These are phyloP conservation scores for Chromis chromis DNA, from an alignment of 2,797 vertebrate genomes.

Conservation along the genomic window DNA sequence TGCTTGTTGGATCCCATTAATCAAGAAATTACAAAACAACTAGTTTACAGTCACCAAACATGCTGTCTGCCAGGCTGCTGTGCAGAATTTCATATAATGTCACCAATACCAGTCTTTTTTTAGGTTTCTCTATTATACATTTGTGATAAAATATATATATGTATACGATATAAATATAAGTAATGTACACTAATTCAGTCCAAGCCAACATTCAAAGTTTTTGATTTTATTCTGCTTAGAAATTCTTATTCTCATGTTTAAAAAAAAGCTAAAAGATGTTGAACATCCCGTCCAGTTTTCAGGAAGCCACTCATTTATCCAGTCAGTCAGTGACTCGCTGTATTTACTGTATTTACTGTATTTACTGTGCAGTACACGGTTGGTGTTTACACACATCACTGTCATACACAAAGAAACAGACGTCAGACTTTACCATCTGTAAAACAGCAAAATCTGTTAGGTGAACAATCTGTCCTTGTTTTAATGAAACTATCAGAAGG, in stretches of 20 bases:
- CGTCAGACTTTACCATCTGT: background rate
- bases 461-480: conserved; percentile 8
- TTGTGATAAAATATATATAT: background rate
- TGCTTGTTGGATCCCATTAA: background rate
- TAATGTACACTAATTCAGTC: conserved; percentile 10
- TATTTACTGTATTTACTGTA: conserved; percentile 15
- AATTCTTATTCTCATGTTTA: background rate
- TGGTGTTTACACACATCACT: conserved; percentile 41
- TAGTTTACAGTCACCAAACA: conserved; percentile 58
- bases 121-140: background rate
- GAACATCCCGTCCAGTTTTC: conserved; percentile 18
- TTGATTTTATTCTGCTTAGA: background rate
- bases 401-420: conserved; percentile 30
- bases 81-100: background rate
- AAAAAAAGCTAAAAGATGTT: conserved; percentile 7
- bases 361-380: conserved; percentile 15
- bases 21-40: conserved; percentile 9
- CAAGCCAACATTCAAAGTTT: conserved; percentile 6
- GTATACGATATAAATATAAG: too few relatives aligned
- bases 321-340: conserved; percentile 12
- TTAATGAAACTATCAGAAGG: conserved; percentile 18
- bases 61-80: conserved; percentile 11
- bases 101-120: background rate
- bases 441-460: background rate
- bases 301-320: conserved; percentile 19